Evolutionary conservation across 2,888 invertebrate species (phyloP), one percentile per base, ranked within the genome.

Genomic region (Ennomos fuscantarius): DNA sequence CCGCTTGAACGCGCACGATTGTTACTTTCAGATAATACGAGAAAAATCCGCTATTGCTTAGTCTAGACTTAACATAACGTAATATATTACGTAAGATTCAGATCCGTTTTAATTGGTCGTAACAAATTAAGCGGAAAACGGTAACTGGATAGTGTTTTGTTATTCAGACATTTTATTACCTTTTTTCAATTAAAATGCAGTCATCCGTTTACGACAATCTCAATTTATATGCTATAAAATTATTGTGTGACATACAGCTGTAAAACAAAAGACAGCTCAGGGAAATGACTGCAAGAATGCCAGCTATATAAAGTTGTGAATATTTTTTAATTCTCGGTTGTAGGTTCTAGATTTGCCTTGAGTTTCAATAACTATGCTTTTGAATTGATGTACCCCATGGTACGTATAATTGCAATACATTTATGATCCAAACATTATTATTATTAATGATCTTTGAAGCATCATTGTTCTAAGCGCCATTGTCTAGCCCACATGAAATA

Each of bases 1-100:
- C 77, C 76, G 80, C 76, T 73, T 69, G 75, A 78, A 63, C 65
- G 76, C 58, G 49, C 70, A 53, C 71, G 59, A 73, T 71, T 72
- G 74, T 76, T 66, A 63, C 59, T 51, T 52, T 48, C 11, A 50
- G 52, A 40, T 32, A 8, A n/a, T 50, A 50, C 36, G 55, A 63
- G 53, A 63, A 64, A 62, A 65, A 66, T 60, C 50, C 8, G 37
- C 40, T 43, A n/a, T 63, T 41, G 15, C 51, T 62, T 58, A 55
- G 62, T 55, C 53, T 54, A 54, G 53, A 59, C 50, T 48, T 9
- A 11, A 42, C 36, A 31, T 51, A 53, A 49, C 58, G 58, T 52
- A 49, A 58, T 40, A 31, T 36, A 33, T 59, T 59, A 46, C 33
- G 45, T 35, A 52, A 57, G 31, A 8, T 36, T 46, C 24, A 24